These are phyloP conservation scores for Galleria mellonella DNA, from an alignment of 1,140 invertebrate genomes.

Conservation along the genomic window DNA sequence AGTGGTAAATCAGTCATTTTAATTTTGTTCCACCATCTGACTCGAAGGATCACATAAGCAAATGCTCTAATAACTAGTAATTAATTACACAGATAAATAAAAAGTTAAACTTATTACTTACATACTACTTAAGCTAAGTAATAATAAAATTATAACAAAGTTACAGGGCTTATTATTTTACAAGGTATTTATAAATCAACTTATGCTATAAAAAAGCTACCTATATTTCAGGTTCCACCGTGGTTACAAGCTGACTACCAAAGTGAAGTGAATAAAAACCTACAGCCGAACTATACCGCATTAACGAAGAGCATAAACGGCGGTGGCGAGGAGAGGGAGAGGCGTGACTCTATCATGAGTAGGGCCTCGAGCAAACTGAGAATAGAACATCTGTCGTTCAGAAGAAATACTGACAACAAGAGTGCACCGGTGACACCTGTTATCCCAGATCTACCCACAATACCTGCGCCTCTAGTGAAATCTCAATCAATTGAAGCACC, in stretches of 20 bases:
- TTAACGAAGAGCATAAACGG: constrained; percentile 52
- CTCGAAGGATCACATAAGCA: no score
- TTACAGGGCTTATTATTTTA: no score
- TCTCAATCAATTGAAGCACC: constrained; percentile 45
- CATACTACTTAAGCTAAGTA: no score
- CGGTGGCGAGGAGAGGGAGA: constrained; percentile 42
- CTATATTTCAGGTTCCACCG: constrained; percentile 80
- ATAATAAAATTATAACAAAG: no score
- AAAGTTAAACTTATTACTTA: no score
- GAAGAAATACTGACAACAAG: constrained; percentile 41
- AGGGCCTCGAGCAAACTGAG: constrained; percentile 57
- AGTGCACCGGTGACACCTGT: constrained; percentile 51
- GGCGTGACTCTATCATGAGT: constrained; percentile 62
- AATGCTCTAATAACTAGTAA: no score
- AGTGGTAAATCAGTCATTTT: no score
- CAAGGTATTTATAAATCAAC: no score
- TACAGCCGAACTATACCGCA: constrained; percentile 58
- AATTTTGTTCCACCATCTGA: no score
- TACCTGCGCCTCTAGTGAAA: constrained; percentile 76
- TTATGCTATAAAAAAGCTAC: no score
- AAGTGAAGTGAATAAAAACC: constrained; percentile 62
- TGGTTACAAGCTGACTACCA: constrained; percentile 82
- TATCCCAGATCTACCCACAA: constrained; percentile 69
- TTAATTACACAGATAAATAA: no score
- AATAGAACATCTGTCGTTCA: constrained; percentile 63